Conservation (phyloP, 2,888 invertebrate genomes). For the Trisateles emortualis region DNA sequence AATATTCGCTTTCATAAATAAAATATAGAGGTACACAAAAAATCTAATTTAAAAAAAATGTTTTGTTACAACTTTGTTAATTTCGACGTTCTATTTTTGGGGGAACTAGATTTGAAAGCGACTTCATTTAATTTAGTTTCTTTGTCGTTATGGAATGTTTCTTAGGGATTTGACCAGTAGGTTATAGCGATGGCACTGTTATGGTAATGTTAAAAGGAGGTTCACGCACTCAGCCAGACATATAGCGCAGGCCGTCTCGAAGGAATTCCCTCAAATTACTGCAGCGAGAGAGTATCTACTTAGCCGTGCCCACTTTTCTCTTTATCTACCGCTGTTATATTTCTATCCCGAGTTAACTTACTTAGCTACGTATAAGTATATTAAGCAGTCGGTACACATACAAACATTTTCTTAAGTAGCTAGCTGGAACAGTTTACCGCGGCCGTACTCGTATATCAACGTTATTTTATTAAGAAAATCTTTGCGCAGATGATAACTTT, state of each 20-base stretch:
- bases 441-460: conserved; percentile 12
- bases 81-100: neutral
- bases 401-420: conserved; percentile 22
- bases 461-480: conserved; percentile 25
- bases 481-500: conserved; percentile 8
- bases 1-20: neutral
- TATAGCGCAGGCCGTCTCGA: conserved; percentile 37
- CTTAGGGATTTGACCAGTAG: conserved; percentile 35
- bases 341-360: conserved; percentile 36
- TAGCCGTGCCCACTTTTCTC: conserved; percentile 42
- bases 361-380: conserved; percentile 19
- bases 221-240: conserved; percentile 41
- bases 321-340: conserved; percentile 44
- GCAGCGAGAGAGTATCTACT: conserved; percentile 39
- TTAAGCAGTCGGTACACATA: conserved; percentile 3
- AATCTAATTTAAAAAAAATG: neutral
- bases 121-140: conserved; percentile 29
- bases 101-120: conserved; percentile 6
- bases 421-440: conserved; percentile 20
- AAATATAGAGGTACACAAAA: neutral
- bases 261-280: conserved; percentile 47
- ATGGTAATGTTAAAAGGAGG: conserved; percentile 40
- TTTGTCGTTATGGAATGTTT: conserved; percentile 21
- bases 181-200: conserved; percentile 34
- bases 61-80: neutral